Evolutionary conservation across 2,113 vertebrate species (phyloP), one percentile per base, ranked within the genome.

Genomic region (Scophthalmus maximus): DNA sequence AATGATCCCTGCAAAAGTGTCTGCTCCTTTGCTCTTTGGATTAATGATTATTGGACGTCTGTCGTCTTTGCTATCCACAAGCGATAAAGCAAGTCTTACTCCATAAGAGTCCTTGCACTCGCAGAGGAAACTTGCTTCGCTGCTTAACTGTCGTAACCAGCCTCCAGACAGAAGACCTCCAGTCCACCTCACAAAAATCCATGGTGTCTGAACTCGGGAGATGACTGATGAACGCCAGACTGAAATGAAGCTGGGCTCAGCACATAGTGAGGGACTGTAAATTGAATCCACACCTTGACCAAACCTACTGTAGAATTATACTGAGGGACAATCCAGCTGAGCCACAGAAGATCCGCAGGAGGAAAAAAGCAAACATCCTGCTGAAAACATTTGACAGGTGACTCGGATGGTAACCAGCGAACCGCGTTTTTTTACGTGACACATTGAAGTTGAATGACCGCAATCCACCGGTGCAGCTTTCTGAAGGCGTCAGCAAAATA

Each of bases 81-180:
- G 26, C 32, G 3, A 15, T 17, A 26, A 22, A 22, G 6, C 36
- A 63, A 57, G 36, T 49, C 10, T 22, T 14, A 26, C 26, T 30
- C 7, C 1, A 11, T 42, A 10, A 56, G n/a, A n/a, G n/a, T n/a
- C 25, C 32, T 34, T 62, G 14, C 29, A 23, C 3, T 26, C 36
- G 2, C 3, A 1, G 8, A 62, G 52, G 70, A 85, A 81, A 65
- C 63, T 60, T 10, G 56, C 57, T 61, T 50, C 29, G 50, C 69
- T 25, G 14, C 50, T 55, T 58, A 17, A 18, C 36, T 17, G 55
- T 15, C 2, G 3, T 18, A 18, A 18, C 3, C 17, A 49, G 60
- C 34, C 12, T 8, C 42, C 30, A 32, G 30, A 29, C 42, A 0
- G 40, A 42, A 38, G 7, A 38, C 11, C 8, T 9, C 34, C 15